A percentile compares a stretch with the other conserved stretches of the same genome.
Evolutionary conservation across 2,797 vertebrate species (phyloP).

Genomic region (Lepilemur ruficaudatus): DNA sequence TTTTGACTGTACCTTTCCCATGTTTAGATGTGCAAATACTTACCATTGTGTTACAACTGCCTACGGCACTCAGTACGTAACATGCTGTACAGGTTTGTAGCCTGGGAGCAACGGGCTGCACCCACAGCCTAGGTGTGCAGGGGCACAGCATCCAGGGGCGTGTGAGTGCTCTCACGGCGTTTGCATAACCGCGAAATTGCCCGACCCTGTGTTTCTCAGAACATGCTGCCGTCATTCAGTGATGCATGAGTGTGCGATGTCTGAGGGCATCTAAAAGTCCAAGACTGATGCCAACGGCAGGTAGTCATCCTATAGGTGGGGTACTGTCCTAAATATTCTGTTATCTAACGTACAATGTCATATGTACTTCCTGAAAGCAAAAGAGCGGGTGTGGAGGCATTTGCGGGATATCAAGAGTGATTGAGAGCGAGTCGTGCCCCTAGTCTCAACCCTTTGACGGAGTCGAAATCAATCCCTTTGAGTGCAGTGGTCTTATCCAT

Average conservation of each 20-base stretch:
- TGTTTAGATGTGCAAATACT: background rate
- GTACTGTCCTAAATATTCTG: rapidly evolving
- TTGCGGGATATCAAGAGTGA: background rate
- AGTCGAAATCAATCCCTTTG: background rate
- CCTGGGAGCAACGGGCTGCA: background rate
- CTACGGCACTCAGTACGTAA: background rate
- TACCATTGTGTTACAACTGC: too few species aligned
- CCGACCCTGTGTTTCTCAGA: background rate
- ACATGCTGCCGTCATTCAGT: background rate
- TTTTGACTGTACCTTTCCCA: background rate
- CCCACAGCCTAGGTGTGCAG: background rate
- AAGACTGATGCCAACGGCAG: rapidly evolving
- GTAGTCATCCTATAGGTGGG: background rate
- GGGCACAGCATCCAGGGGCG: background rate
- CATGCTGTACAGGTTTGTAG: background rate
- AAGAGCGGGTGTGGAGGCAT: rapidly evolving
- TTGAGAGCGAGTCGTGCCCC: rapidly evolving
- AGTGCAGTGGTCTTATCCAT: background rate
- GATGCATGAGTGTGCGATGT: rapidly evolving
- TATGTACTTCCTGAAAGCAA: background rate
- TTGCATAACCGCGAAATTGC: background rate
- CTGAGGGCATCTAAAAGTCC: background rate
- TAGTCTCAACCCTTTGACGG: background rate
- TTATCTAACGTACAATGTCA: rapidly evolving
- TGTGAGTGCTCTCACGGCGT: background rate